phyloP scores from a whole-genome alignment of 2,113 vertebrate genomes.

The Mesocricetus auratus region DNA sequence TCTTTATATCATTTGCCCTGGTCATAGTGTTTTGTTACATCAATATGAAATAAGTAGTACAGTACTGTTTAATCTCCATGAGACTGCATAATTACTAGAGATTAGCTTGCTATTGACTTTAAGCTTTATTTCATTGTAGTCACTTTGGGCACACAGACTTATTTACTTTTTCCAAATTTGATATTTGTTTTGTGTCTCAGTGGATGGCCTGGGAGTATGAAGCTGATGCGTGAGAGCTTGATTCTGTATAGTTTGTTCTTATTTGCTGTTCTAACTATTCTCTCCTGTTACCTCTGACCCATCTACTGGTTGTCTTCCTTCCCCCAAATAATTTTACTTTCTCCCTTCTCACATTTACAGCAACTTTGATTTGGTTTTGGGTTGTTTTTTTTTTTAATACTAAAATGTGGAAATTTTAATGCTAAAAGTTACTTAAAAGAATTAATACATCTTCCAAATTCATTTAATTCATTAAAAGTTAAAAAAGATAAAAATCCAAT shows the following conservation, averaged over 20 bases:
- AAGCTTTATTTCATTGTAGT: neutral
- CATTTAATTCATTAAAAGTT: neutral
- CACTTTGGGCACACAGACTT: neutral
- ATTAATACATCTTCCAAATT: conserved; percentile 25
- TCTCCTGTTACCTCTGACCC: no score
- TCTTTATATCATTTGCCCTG: no score
- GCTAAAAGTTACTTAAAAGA: conserved; percentile 21
- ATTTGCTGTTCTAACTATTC: neutral
- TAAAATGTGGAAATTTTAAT: conserved; percentile 18
- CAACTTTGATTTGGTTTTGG: neutral
- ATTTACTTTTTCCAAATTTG: neutral
- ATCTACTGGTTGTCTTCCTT: no score
- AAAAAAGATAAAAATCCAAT: neutral
- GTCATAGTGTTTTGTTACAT: neutral
- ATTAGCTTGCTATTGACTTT: neutral
- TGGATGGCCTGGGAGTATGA: neutral
- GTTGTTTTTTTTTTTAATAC: neutral
- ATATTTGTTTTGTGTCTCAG: neutral
- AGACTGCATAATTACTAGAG: neutral
- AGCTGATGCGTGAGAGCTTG: no score
- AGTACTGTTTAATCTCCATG: neutral
- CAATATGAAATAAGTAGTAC: neutral
- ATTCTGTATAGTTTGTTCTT: neutral
- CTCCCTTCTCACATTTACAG: neutral
- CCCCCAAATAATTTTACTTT: neutral